phyloP scores from a whole-genome alignment of 2,113 vertebrate species.

The Grammomys surdaster region DNA sequence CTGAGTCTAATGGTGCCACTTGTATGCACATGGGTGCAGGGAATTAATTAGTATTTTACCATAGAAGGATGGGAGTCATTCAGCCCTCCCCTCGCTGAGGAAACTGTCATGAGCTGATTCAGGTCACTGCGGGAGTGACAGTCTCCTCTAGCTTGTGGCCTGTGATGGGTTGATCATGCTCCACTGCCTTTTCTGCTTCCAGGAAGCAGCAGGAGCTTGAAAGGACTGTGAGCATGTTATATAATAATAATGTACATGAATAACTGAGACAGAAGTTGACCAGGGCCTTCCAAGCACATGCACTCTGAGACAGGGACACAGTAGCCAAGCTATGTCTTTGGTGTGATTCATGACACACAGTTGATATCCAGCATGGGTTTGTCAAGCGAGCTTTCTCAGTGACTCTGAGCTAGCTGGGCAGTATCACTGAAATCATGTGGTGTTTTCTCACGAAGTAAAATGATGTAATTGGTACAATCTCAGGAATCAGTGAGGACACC shows the following conservation, averaged over 20 bases:
- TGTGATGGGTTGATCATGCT: neutral
- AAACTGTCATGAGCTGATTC: neutral
- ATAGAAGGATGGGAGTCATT: neutral
- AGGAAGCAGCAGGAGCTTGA: neutral
- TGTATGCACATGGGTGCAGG: neutral
- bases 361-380: neutral
- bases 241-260: neutral
- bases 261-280: neutral
- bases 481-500: neutral
- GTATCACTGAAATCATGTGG: neutral
- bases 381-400: neutral
- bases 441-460: conserved; percentile 3
- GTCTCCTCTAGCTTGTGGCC: neutral
- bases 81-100: neutral
- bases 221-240: neutral
- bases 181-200: neutral
- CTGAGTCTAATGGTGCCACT: neutral
- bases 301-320: too few relatives aligned
- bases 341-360: neutral
- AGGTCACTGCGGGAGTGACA: too few relatives aligned
- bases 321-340: neutral
- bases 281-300: neutral
- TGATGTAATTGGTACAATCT: neutral
- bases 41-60: too few relatives aligned
- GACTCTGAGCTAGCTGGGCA: neutral